phyloP scores from a whole-genome alignment of 2,888 invertebrate genomes.

The Oligia strigilis region DNA sequence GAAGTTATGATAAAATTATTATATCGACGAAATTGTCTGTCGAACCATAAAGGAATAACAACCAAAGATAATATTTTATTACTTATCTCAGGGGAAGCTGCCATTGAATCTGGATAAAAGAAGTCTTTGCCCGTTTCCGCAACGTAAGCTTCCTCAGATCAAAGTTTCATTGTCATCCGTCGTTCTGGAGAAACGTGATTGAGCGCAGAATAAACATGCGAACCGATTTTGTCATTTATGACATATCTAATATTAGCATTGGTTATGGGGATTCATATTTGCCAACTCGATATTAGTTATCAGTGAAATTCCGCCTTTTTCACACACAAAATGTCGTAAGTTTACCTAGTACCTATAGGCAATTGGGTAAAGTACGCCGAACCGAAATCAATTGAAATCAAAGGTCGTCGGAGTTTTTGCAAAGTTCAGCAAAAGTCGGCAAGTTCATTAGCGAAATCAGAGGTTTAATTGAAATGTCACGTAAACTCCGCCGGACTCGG shows the following conservation, averaged over 20 bases:
- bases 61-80: constrained; percentile 61
- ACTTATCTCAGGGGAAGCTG: constrained; percentile 48
- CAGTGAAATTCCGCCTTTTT: background rate
- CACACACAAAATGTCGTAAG: constrained; percentile 22
- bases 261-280: constrained; percentile 27
- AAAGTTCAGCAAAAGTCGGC: constrained; percentile 73
- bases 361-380: constrained; percentile 53
- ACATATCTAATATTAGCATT: constrained; percentile 44
- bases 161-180: constrained; percentile 57
- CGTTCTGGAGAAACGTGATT: constrained; percentile 45
- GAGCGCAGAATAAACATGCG: constrained; percentile 49
- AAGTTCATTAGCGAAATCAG: constrained; percentile 81
- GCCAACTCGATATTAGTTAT: constrained; percentile 17
- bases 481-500: constrained; percentile 71
- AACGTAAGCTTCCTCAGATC: constrained; percentile 54
- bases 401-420: constrained; percentile 75
- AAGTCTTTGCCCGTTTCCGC: constrained; percentile 41
- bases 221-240: constrained; percentile 43
- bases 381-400: constrained; percentile 76
- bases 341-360: constrained; percentile 9
- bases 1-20: constrained; percentile 62
- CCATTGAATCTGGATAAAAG: constrained; percentile 55
- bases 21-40: constrained; percentile 58
- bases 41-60: constrained; percentile 59
- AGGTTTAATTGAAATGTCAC: constrained; percentile 84